Evolutionary conservation across 2,113 vertebrate genomes (phyloP).

Genomic region (Platysternon megacephalum): DNA sequence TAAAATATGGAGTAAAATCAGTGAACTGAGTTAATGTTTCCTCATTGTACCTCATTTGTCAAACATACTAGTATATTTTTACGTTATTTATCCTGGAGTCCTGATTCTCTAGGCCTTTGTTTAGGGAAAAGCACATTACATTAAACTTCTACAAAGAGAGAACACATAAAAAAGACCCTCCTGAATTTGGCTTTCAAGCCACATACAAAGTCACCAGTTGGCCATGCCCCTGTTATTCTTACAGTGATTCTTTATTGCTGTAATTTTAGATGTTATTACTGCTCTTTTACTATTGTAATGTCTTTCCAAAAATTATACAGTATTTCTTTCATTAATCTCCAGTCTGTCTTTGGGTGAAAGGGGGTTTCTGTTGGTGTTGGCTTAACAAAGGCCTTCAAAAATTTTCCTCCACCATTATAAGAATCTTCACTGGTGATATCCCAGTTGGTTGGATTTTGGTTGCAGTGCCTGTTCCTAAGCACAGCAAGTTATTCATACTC

Average conservation of each 20-base stretch:
- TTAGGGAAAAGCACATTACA: not conserved
- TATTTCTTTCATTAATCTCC: conserved; percentile 27
- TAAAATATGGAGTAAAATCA: not conserved
- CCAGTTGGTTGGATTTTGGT: not conserved
- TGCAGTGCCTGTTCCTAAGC: not conserved
- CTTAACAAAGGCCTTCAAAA: not conserved
- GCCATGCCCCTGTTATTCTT: not conserved
- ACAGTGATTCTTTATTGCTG: not conserved
- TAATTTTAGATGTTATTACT: conserved; percentile 43
- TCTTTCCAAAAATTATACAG: conserved; percentile 14
- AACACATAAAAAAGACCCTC: not conserved
- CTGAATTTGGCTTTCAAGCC: not conserved
- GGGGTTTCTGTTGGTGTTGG: conserved; percentile 24
- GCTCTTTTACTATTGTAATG: conserved; percentile 13
- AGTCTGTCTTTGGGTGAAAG: not conserved
- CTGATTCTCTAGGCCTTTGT: not conserved
- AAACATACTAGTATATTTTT: not conserved
- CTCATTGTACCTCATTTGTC: not conserved
- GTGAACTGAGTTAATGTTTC: not conserved
- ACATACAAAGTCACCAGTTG: not conserved
- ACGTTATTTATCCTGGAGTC: not conserved
- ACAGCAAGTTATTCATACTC: not conserved
- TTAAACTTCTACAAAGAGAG: not conserved
- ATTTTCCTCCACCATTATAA: not conserved
- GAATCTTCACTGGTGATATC: not conserved